phyloP scores from a whole-genome alignment of 1,140 invertebrate genomes.

The Pygmarrhopalites habei region DNA sequence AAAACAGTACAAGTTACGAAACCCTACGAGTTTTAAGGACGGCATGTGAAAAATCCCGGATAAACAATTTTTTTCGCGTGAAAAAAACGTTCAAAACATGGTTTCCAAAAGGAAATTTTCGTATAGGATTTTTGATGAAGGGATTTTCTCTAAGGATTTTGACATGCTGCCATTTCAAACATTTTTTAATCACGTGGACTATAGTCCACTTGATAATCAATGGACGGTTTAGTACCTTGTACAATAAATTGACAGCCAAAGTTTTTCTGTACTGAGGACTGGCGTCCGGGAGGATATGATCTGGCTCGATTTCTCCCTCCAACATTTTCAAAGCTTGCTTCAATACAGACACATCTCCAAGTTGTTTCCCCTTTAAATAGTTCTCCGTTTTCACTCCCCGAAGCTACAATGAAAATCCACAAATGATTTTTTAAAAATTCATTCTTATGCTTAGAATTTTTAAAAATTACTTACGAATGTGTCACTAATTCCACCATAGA shows the following conservation, averaged over 20 bases:
- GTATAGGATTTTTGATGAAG: too few relatives aligned
- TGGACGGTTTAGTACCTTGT: too few relatives aligned
- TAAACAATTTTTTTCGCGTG: too few relatives aligned
- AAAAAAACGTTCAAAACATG: too few relatives aligned
- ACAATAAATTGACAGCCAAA: constrained; percentile 43
- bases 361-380: constrained; percentile 29
- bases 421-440: constrained; percentile 33
- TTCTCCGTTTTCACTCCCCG: constrained; percentile 39
- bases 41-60: too few relatives aligned
- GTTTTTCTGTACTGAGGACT: constrained; percentile 53
- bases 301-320: constrained; percentile 55
- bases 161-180: too few relatives aligned
- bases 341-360: constrained; percentile 45
- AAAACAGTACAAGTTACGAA: too few relatives aligned
- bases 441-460: not conserved
- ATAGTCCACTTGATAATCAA: too few relatives aligned
- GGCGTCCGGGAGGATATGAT: constrained; percentile 55
- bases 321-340: constrained; percentile 54
- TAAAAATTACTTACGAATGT: constrained; percentile 48
- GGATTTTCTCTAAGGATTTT: too few relatives aligned
- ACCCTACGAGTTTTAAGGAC: too few relatives aligned
- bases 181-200: too few relatives aligned
- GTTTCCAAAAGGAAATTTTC: too few relatives aligned
- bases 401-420: constrained; percentile 51
- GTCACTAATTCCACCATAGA: constrained; percentile 62